Base-by-base conservation (phyloP, 2,888 invertebrate genomes). In the Cerastis rubricosa region DNA sequence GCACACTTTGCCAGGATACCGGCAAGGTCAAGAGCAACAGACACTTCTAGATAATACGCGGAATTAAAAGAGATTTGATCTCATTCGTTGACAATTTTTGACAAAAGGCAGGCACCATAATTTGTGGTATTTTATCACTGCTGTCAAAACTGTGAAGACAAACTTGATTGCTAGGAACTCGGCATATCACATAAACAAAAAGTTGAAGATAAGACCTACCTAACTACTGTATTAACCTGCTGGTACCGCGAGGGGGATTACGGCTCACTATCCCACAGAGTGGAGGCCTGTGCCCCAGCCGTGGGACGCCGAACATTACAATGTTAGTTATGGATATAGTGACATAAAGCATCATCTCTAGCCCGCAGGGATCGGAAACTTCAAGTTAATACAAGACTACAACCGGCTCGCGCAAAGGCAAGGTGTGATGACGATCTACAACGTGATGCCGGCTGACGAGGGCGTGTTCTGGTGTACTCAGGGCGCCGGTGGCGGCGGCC, bases 401-500 rank as follows among this genome's bases (percentile, higher is more conserved):
- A 91, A 91, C 47, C 88, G 88, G 3, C 86, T 92, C 74, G 92
- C 93, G 7, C 61, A 85, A 1, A 91, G 94, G 25, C 95, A 96
- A 71, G 95, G 95, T 82, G 90, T 93, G 63, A 89, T 98, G 63
- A 93, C 94, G n/a, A 94, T 98, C 69, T 97, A 97, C 88, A 96
- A 97, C 86, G 92, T 97, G 57, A 90, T 93, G 74, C 83, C 83
- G 3, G 93, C 94, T 61, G 96, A 97, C 87, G 94, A 95, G 1
- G 98, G 97, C 0, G 94, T 97, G 73, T 98, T 97, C 89, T 92
- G 96, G 84, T 98, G 98, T 88, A 91, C 92, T 85, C 84, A 97
- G 12, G 97, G 96, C 17, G 91, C 78, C 19, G 89, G 87, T 17
- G 49, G 72, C 5, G 88, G 91, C 0, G 87, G 89, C 0, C 93